A percentile compares a stretch with the other conserved stretches of the same genome.
phyloP scores from a whole-genome alignment of 1,140 invertebrate species.

The Bombus waltoni region DNA sequence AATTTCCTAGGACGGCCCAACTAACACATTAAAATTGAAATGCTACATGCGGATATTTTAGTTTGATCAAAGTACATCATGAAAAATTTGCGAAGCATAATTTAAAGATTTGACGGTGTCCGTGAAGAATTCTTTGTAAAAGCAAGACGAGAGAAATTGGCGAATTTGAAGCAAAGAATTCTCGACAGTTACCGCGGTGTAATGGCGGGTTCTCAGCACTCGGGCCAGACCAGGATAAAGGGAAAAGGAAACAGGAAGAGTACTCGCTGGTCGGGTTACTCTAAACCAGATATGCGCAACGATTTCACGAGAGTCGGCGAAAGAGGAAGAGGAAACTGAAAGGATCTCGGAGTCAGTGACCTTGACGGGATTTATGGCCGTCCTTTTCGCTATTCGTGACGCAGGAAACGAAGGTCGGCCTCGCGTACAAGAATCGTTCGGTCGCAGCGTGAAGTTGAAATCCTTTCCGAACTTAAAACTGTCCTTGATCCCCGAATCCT shows the following conservation, averaged over 20 bases:
- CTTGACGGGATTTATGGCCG: slow-evolving; percentile 73
- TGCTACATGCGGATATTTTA: too few species aligned
- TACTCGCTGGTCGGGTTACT: slow-evolving; percentile 41
- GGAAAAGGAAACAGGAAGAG: slow-evolving; percentile 45
- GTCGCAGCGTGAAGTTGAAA: slow-evolving; percentile 66
- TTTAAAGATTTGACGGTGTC: background rate
- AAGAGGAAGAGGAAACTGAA: slow-evolving; percentile 49
- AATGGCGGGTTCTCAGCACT: slow-evolving; percentile 7
- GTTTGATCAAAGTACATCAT: background rate
- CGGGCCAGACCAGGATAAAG: background rate
- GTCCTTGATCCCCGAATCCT: slow-evolving; percentile 36
- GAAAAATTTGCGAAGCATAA: background rate
- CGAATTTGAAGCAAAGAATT: background rate
- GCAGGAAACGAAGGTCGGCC: slow-evolving; percentile 69
- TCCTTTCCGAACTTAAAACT: slow-evolving; percentile 29
- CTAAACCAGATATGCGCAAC: slow-evolving; percentile 51
- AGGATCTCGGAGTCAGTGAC: slow-evolving; percentile 59
- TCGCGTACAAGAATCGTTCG: slow-evolving; percentile 45
- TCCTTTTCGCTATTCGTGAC: slow-evolving; percentile 61
- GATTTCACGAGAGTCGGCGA: slow-evolving; percentile 16
- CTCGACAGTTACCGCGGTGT: background rate
- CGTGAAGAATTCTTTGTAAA: background rate
- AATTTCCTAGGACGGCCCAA: too few species aligned
- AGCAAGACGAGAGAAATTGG: background rate
- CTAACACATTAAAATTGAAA: too few species aligned